Evolutionary conservation across 1,140 invertebrate species (phyloP).

Genomic region (Mesaphorura yosii): DNA sequence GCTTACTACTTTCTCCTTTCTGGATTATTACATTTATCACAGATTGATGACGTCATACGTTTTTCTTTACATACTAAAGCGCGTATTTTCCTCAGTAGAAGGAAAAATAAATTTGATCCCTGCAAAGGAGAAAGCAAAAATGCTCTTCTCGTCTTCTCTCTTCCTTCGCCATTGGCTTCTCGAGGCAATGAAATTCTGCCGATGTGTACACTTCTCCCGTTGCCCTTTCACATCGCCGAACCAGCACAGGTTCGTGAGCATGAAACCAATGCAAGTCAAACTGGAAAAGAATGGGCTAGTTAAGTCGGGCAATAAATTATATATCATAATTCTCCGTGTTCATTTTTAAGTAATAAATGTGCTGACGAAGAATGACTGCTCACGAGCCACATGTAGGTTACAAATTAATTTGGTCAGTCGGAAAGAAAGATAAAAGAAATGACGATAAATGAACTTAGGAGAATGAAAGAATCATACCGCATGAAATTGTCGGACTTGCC

Average conservation of each 20-base stretch:
- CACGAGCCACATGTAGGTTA: no score
- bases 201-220: neutral
- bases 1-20: conserved; percentile 4
- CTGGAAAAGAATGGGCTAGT: neutral
- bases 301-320: no score
- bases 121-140: neutral
- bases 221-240: no score
- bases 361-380: no score
- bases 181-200: neutral
- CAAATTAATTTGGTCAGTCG: no score
- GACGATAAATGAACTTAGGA: no score
- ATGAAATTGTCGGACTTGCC: no score
- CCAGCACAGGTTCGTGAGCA: no score
- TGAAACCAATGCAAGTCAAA: neutral
- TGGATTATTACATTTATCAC: conserved; percentile 32
- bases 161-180: neutral
- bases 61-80: conserved; percentile 3
- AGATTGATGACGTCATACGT: conserved; percentile 30
- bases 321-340: no score
- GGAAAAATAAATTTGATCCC: neutral
- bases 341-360: no score
- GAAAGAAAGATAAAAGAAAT: no score
- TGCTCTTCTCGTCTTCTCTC: neutral
- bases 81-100: neutral
- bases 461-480: no score